phyloP scores from a whole-genome alignment of 2,888 invertebrate species.

The Acanthopleura granulata region DNA sequence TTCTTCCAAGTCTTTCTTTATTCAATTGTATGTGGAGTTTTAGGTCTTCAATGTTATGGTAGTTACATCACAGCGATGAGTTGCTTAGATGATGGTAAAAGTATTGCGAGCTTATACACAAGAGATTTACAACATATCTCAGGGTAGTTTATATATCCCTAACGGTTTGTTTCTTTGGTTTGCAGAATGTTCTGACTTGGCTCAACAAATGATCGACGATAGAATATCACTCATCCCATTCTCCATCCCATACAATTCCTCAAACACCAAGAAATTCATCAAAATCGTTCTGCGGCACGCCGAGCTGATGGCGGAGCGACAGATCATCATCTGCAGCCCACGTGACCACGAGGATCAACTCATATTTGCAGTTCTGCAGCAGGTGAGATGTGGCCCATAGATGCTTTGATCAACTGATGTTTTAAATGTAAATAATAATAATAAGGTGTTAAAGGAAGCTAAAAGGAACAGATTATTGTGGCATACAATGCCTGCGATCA shows the following conservation, averaged over 20 bases:
- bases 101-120: too few relatives aligned
- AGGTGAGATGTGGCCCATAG: conserved; percentile 41
- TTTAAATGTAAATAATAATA: not conserved
- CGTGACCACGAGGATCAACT: conserved; percentile 49
- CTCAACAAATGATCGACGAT: conserved; percentile 47
- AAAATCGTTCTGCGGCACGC: conserved; percentile 47
- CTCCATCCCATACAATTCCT: conserved; percentile 37
- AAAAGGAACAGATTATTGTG: too few relatives aligned
- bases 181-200: conserved; percentile 57
- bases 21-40: too few relatives aligned
- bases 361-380: conserved; percentile 42
- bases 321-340: conserved; percentile 58
- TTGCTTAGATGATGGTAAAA: too few relatives aligned
- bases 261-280: conserved; percentile 32
- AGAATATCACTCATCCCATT: conserved; percentile 57
- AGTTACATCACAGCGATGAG: too few relatives aligned
- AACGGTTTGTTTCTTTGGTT: not conserved
- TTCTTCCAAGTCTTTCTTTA: too few relatives aligned
- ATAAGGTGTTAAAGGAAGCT: not conserved
- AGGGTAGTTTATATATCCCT: not conserved
- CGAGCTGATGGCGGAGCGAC: conserved; percentile 43
- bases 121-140: too few relatives aligned
- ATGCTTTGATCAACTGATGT: not conserved
- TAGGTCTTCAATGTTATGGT: too few relatives aligned
- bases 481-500: too few relatives aligned